Percentiles rank a stretch among this genome's conserved stretches.
phyloP scores from a whole-genome alignment of 2,797 vertebrate genomes.

The Rhadinocentrus ornatus region DNA sequence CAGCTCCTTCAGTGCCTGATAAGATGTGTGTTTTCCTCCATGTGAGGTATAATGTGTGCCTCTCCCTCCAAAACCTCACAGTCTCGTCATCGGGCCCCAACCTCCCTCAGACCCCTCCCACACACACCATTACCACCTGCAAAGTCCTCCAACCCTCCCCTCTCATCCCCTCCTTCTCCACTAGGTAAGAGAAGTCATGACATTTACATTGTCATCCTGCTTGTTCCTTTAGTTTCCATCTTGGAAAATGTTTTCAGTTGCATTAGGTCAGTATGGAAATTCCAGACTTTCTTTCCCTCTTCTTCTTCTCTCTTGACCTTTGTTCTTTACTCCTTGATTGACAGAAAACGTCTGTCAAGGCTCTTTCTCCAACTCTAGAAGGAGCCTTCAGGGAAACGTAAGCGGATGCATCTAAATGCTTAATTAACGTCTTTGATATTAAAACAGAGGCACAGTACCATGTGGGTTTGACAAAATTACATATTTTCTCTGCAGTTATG shows the following conservation, averaged over 20 bases:
- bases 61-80: constrained; percentile 74
- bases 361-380: constrained; percentile 76
- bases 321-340: constrained; percentile 47
- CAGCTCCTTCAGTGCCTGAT: constrained; percentile 13
- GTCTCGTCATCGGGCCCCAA: constrained; percentile 82
- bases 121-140: constrained; percentile 88
- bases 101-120: constrained; percentile 86
- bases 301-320: constrained; percentile 26
- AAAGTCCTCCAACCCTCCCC: constrained; percentile 83
- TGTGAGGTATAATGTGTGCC: constrained; percentile 61
- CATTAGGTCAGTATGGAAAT: background rate
- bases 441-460: constrained; percentile 11
- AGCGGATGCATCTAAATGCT: constrained; percentile 39
- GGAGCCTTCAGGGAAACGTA: constrained; percentile 70
- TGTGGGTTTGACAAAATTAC: background rate
- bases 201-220: background rate
- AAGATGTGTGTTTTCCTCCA: constrained; percentile 17
- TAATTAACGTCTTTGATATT: background rate
- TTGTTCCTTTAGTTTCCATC: background rate
- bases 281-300: constrained; percentile 20
- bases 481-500: background rate
- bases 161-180: constrained; percentile 80
- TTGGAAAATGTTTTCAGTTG: constrained; percentile 2
- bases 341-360: constrained; percentile 66
- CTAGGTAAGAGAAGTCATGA: constrained; percentile 81